phyloP scores from a whole-genome alignment of 2,888 invertebrate genomes.

The Aporophyla nigra region DNA sequence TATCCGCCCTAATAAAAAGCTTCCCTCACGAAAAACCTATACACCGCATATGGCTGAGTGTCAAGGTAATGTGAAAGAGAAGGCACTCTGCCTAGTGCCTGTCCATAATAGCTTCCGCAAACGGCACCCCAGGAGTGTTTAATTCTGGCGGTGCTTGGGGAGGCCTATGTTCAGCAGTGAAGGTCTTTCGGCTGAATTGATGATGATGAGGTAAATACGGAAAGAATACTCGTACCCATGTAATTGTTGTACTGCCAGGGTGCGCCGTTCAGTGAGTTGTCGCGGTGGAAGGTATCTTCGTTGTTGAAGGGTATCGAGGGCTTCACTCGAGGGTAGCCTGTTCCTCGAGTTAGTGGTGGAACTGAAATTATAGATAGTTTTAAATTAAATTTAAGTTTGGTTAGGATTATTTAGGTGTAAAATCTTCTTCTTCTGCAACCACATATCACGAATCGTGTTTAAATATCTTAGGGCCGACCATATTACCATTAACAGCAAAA shows the following conservation, averaged over 20 bases:
- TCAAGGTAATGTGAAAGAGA: neutral
- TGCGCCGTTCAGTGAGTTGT: slow-evolving; percentile 69
- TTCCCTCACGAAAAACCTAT: neutral
- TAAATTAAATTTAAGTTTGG: neutral
- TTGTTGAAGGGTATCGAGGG: slow-evolving; percentile 83
- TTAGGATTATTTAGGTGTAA: neutral
- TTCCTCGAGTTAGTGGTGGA: slow-evolving; percentile 46
- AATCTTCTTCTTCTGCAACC: neutral
- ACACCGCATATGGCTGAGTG: neutral
- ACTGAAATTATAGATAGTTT: slow-evolving; percentile 31
- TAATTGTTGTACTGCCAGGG: slow-evolving; percentile 75
- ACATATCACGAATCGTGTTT: neutral
- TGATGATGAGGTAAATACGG: too few relatives aligned
- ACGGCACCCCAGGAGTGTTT: too few relatives aligned
- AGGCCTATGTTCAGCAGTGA: too few relatives aligned
- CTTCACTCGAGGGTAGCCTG: slow-evolving; percentile 82
- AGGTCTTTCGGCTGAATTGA: too few relatives aligned
- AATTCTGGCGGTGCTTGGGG: neutral
- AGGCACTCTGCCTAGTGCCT: too few relatives aligned
- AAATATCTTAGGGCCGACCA: neutral
- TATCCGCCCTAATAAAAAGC: neutral
- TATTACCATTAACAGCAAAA: neutral
- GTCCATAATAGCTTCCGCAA: neutral
- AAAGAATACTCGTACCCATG: slow-evolving; percentile 43
- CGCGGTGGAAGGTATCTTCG: slow-evolving; percentile 76